These are phyloP conservation scores for Drosophila atripex DNA, from an alignment of 2,888 invertebrate genomes.

Conservation along the genomic window DNA sequence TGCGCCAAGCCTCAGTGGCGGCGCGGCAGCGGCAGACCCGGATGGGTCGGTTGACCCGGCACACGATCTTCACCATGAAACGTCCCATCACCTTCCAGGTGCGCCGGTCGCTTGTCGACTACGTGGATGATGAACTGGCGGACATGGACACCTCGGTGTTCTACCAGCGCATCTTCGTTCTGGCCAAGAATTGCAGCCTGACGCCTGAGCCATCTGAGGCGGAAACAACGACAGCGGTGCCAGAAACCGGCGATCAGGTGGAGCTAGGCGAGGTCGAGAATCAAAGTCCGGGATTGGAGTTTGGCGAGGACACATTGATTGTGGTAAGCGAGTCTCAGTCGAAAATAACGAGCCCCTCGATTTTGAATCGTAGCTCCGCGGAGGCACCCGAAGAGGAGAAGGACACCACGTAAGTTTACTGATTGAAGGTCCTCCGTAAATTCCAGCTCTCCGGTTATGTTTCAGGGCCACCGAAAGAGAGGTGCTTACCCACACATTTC, in stretches of 20 bases:
- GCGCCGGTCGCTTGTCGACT: constrained; percentile 72
- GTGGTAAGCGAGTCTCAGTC: not conserved
- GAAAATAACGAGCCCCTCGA: not conserved
- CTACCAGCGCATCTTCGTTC: constrained; percentile 74
- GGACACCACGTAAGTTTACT: not conserved
- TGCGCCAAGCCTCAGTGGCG: constrained; percentile 4
- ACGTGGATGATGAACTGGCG: constrained; percentile 66
- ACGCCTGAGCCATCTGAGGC: constrained; percentile 5
- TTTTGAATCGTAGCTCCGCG: not conserved
- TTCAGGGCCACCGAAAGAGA: constrained; percentile 28
- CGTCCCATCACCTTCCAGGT: constrained; percentile 57
- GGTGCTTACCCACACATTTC: constrained; percentile 44
- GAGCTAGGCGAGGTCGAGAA: not conserved
- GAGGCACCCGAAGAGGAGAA: not conserved
- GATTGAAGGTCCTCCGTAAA: not conserved
- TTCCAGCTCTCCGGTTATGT: not conserved
- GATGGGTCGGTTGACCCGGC: constrained; percentile 2
- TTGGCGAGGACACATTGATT: not conserved
- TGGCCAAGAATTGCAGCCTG: constrained; percentile 61
- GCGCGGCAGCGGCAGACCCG: constrained; percentile 32
- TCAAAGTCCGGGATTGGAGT: not conserved
- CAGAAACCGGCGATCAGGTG: not conserved
- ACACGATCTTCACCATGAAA: constrained; percentile 48
- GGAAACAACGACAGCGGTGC: not conserved
- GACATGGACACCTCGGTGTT: constrained; percentile 66